phyloP scores from a whole-genome alignment of 2,888 invertebrate genomes.

The Drosophila ustulata region DNA sequence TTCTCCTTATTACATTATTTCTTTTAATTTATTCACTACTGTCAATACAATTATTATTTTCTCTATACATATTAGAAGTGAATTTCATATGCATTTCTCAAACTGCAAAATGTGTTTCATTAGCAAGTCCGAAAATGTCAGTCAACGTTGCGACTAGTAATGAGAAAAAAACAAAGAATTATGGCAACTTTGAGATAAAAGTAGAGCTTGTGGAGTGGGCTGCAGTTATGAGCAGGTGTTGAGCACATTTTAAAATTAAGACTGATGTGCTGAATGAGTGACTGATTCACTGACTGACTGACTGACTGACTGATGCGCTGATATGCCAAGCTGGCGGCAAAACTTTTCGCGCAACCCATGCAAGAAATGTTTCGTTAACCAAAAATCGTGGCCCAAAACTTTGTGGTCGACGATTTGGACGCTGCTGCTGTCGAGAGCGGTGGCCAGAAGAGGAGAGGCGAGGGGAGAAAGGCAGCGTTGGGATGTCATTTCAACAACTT shows the following conservation, averaged over 20 bases:
- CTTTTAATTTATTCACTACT: too few species aligned
- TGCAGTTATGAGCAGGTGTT: slow-evolving; percentile 9
- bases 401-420: slow-evolving; percentile 68
- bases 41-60: too few species aligned
- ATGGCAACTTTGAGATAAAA: too few species aligned
- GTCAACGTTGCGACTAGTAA: too few species aligned
- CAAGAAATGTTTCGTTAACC: slow-evolving; percentile 71
- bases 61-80: too few species aligned
- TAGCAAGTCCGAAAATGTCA: too few species aligned
- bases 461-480: not conserved
- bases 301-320: slow-evolving; percentile 16
- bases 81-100: too few species aligned
- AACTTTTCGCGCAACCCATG: slow-evolving; percentile 63
- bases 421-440: slow-evolving; percentile 12
- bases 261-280: not conserved
- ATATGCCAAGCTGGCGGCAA: slow-evolving; percentile 18
- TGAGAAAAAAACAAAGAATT: too few species aligned
- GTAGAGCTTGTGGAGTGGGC: slow-evolving; percentile 20
- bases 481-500: slow-evolving; percentile 53
- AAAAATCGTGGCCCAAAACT: slow-evolving; percentile 78
- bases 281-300: slow-evolving; percentile 8
- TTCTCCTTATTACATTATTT: too few species aligned
- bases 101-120: too few species aligned
- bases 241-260: slow-evolving; percentile 61
- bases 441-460: not conserved